Base-by-base conservation (phyloP, 2,888 invertebrate genomes). In the Arctia plantaginis region DNA sequence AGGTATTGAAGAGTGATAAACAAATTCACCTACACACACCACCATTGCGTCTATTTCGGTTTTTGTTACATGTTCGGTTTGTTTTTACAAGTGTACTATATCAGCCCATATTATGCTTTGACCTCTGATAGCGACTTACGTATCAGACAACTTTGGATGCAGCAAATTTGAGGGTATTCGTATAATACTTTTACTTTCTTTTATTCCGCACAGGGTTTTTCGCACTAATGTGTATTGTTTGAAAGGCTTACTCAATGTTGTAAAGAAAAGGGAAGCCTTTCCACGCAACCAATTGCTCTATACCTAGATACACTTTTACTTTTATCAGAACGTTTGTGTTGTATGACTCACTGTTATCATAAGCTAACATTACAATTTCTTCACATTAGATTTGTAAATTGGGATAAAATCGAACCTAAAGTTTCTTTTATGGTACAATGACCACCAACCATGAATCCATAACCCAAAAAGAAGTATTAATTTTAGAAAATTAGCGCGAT, bases 101-200 rank as follows among this genome's bases (percentile, higher is more conserved):
- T n/a, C n/a, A n/a, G n/a, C n/a, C n/a, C n/a, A n/a, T n/a, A n/a
- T n/a, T n/a, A n/a, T n/a, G n/a, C n/a, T n/a, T n/a, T n/a, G n/a
- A n/a, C n/a, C n/a, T n/a, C n/a, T n/a, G n/a, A n/a, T n/a, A n/a
- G n/a, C n/a, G n/a, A n/a, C n/a, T n/a, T n/a, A n/a, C n/a, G n/a
- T n/a, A n/a, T n/a, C n/a, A n/a, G n/a, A n/a, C n/a, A n/a, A n/a
- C n/a, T n/a, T n/a, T n/a, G n/a, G n/a, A n/a, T n/a, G n/a, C n/a
- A n/a, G n/a, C n/a, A n/a, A n/a, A n/a, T n/a, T n/a, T n/a, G n/a
- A 93, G 93, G 90, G 90, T 88, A 90, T 91, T 89, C 90, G 89
- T 89, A 89, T 86, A 91, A 90, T 90, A 92, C 93, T 93, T 92
- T 93, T 89, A 90, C 93, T 93, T 91, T 92, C 88, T 88, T 92